These are phyloP conservation scores for Melanerpes aurifrons DNA, from an alignment of 2,113 vertebrate species.

Conservation along the genomic window DNA sequence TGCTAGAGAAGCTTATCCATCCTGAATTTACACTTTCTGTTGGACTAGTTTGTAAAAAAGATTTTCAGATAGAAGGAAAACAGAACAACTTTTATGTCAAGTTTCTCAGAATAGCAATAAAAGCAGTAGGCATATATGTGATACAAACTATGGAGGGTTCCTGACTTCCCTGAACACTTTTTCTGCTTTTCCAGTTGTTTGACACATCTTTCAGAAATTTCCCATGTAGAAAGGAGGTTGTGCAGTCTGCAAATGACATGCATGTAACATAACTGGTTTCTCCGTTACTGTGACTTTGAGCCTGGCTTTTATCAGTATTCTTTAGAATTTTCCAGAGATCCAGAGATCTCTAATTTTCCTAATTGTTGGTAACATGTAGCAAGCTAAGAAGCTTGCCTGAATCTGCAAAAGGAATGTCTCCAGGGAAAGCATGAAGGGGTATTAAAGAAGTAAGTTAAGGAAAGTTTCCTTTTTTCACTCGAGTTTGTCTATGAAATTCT, in stretches of 20 bases:
- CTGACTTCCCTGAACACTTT: background rate
- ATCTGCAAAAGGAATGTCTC: background rate
- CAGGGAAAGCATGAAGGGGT: background rate
- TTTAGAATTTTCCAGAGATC: background rate
- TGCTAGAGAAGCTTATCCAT: slow-evolving; percentile 40
- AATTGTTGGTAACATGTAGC: background rate
- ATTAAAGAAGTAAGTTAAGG: background rate
- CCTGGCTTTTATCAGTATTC: background rate
- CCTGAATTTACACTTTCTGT: slow-evolving; percentile 29
- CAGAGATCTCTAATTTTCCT: background rate
- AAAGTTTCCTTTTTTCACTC: background rate
- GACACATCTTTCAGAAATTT: background rate
- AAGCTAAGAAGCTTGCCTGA: background rate
- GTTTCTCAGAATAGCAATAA: background rate
- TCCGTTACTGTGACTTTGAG: background rate
- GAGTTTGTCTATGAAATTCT: background rate
- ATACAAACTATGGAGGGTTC: slow-evolving; percentile 7
- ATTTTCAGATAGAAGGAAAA: slow-evolving; percentile 51
- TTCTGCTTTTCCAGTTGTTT: background rate
- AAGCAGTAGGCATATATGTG: background rate
- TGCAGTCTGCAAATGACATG: background rate
- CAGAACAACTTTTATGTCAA: slow-evolving; percentile 6
- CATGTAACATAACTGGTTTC: slow-evolving; percentile 12
- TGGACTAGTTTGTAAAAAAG: slow-evolving; percentile 44
- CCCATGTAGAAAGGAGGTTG: background rate